Conservation (phyloP, 2,113 vertebrate species). For the Rattus norvegicus region DNA sequence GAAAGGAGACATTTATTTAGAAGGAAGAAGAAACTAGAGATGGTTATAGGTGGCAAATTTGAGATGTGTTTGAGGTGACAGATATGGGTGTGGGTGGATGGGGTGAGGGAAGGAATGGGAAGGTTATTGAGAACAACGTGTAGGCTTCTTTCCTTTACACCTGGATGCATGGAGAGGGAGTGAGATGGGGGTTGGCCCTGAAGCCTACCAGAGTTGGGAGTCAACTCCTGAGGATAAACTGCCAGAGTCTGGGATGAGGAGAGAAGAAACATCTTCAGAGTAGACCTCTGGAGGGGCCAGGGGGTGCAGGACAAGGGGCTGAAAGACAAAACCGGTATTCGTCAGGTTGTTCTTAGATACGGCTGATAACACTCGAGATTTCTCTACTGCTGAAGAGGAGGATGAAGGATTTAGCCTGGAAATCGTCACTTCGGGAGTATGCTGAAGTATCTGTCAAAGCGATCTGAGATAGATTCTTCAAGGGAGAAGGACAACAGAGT, state of each 20-base stretch:
- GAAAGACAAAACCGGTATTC: not conserved
- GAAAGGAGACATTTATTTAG: slow-evolving; percentile 20
- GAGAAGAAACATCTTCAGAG: slow-evolving; percentile 41
- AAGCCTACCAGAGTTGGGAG: not conserved
- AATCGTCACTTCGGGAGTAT: slow-evolving; percentile 27
- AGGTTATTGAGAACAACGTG: not conserved
- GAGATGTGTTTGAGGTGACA: not conserved
- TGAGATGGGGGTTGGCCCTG: not conserved
- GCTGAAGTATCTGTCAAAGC: slow-evolving; percentile 4
- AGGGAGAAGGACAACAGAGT: not conserved
- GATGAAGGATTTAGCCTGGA: slow-evolving; percentile 16
- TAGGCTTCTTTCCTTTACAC: not conserved
- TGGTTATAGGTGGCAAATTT: not conserved
- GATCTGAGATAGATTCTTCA: slow-evolving; percentile 35
- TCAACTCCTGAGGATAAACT: not conserved
- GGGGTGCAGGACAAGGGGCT: not conserved
- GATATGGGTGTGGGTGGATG: not conserved
- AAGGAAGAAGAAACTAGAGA: slow-evolving; percentile 14
- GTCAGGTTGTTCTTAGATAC: slow-evolving; percentile 27
- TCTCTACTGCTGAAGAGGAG: not conserved
- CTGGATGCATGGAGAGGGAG: not conserved
- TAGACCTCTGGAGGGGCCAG: not conserved
- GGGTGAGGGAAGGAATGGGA: not conserved
- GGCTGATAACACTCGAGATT: not conserved
- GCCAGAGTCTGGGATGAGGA: not conserved